phyloP scores from a whole-genome alignment of 2,113 vertebrate species.

The Hystrix brachyura region DNA sequence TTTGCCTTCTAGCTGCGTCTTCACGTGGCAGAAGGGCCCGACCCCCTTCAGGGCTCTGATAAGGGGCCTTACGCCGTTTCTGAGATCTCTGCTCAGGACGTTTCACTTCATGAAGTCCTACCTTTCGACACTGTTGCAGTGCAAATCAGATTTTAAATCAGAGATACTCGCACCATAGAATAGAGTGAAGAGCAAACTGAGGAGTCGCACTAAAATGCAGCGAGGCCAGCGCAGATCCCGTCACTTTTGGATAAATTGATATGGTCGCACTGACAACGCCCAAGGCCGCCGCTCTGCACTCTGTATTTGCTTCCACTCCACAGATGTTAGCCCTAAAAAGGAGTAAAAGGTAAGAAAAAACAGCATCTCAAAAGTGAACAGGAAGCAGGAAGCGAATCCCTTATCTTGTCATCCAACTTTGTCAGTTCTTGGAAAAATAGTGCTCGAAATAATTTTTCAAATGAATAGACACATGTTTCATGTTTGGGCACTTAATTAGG shows the following conservation, averaged over 20 bases:
- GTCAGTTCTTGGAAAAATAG: conserved; percentile 49
- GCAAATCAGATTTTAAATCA: neutral
- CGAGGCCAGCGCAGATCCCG: neutral
- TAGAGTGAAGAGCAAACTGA: neutral
- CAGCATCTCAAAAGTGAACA: neutral
- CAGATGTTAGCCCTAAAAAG: conserved; percentile 22
- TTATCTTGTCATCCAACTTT: conserved; percentile 14
- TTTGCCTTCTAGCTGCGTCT: neutral
- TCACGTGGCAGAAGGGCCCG: neutral
- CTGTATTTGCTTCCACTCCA: conserved; percentile 37
- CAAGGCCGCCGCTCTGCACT: neutral
- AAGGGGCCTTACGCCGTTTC: neutral
- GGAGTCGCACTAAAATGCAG: neutral
- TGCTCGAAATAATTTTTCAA: conserved; percentile 73
- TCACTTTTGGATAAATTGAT: conserved; percentile 67
- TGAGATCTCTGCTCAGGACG: neutral
- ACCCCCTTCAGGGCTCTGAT: neutral
- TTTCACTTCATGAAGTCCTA: neutral
- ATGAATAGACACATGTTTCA: conserved; percentile 66
- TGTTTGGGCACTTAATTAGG: conserved; percentile 78
- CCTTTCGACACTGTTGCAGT: neutral
- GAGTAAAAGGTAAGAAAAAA: neutral
- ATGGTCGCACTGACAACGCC: neutral
- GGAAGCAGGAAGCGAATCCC: conserved; percentile 51
- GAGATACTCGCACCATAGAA: neutral